phyloP scores from a whole-genome alignment of 2,888 invertebrate species.

The Gryllus longicercus region DNA sequence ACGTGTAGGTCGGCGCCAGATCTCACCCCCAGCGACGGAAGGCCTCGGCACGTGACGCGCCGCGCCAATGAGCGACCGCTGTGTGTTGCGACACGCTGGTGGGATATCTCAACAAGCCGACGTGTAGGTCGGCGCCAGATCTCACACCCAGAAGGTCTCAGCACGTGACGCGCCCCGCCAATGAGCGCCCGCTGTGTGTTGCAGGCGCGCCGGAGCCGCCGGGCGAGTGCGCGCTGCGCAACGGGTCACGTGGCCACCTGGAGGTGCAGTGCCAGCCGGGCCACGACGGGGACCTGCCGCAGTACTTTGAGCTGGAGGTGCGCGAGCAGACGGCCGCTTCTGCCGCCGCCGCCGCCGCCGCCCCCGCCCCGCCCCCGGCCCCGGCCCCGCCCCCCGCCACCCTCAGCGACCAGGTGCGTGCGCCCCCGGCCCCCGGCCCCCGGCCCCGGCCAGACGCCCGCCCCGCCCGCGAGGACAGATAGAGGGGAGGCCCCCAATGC shows the following conservation, averaged over 20 bases:
- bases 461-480: neutral
- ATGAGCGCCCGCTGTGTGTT: too few relatives aligned
- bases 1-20: too few relatives aligned
- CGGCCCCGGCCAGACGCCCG: neutral
- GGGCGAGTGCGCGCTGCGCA: conserved; percentile 66
- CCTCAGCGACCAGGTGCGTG: conserved; percentile 22
- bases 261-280: conserved; percentile 73
- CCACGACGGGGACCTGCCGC: conserved; percentile 75
- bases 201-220: conserved; percentile 75
- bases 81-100: too few relatives aligned
- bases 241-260: conserved; percentile 48
- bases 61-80: too few relatives aligned
- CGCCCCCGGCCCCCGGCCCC: neutral
- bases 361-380: conserved; percentile 40
- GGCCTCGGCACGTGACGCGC: too few relatives aligned
- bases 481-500: too few relatives aligned
- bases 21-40: too few relatives aligned
- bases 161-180: too few relatives aligned
- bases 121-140: too few relatives aligned
- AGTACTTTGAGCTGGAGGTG: conserved; percentile 78
- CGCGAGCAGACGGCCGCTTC: conserved; percentile 39
- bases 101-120: too few relatives aligned
- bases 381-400: conserved; percentile 34
- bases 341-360: conserved; percentile 42
- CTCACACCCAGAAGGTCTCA: too few relatives aligned